Base-by-base conservation (phyloP, 2,888 invertebrate species). In the Archaeoteleia sp. region DNA sequence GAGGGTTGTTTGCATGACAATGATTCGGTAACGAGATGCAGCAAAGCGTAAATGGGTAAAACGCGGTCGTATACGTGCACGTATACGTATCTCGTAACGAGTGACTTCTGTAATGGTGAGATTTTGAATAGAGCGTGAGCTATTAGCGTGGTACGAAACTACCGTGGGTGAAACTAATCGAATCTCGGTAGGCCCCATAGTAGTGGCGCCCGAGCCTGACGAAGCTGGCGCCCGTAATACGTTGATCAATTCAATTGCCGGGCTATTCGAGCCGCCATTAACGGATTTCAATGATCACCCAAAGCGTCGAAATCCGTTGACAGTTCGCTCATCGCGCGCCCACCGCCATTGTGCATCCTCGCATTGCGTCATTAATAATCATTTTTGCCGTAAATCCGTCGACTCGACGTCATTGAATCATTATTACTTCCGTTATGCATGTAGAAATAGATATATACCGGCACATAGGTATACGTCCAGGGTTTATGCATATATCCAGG, bases 201-300 rank as follows among this genome's bases (percentile, higher is more conserved):
- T 14, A 49, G 42, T 40, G 25, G 32, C 23, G 42, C 20, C 20
- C 20, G 13, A 12, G 42, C 43, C 34, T 42, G 35, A 49, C 42
- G 42, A 25, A 42, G 42, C 40, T 8, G 57, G 27, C 43, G 43
- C 29, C 43, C 37, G 51, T 51, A 51, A 43, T 51, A 30, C 60
- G 29, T 43, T 43, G 43, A 60, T 60, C 53, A 61, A 61, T 61
- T 61, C 53, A 53, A 61, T 61, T 34, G 46, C 30, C 61, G 61
- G 40, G 46, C 53, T 39, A 61, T 61, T 61, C 61, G 39, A 23
- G 45, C 30, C 39, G 37, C 39, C 49, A 23, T 53, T 53, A 53
- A 61, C 46, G 39, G 27, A 46, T 53, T 61, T 46, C 53, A 46
- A 53, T 53, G 51, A 61, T 61, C 53, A 40, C 32, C 46, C 25